Conservation (phyloP, 1,140 invertebrate genomes). For the Aradophagus sp. region DNA sequence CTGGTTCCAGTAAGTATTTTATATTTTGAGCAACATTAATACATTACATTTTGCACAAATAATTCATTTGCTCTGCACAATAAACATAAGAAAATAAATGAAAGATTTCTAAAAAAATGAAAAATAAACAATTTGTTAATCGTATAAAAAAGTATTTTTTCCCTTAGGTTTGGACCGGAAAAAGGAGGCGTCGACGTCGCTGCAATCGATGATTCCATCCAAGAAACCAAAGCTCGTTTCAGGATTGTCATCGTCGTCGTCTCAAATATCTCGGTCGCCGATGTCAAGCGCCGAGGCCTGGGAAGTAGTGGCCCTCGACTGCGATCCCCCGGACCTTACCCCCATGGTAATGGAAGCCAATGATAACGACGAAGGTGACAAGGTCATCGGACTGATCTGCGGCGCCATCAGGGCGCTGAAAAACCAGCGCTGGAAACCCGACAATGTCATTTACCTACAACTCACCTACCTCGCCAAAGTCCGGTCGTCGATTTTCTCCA, state of each 20-base stretch:
- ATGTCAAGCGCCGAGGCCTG: conserved; percentile 75
- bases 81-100: too few relatives aligned
- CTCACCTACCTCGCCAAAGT: conserved; percentile 89
- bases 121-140: conserved; percentile 10
- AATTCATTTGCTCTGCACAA: too few relatives aligned
- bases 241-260: conserved; percentile 50
- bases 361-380: conserved; percentile 79
- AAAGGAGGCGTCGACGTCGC: conserved; percentile 73
- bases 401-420: conserved; percentile 82
- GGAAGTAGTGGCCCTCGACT: conserved; percentile 77
- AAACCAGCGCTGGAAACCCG: conserved; percentile 84
- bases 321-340: conserved; percentile 78
- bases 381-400: conserved; percentile 77
- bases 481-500: conserved; percentile 84
- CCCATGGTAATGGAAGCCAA: conserved; percentile 76
- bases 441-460: conserved; percentile 84
- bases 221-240: conserved; percentile 72
- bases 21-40: too few relatives aligned
- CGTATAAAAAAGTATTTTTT: conserved; percentile 21
- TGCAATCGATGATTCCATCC: conserved; percentile 67
- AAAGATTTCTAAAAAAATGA: conserved; percentile 1
- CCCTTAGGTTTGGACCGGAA: conserved; percentile 72
- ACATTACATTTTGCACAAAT: too few relatives aligned
- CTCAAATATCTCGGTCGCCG: conserved; percentile 61
- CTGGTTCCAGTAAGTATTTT: conserved; percentile 66